Conservation (phyloP, 2,888 invertebrate genomes). For the Apodemia zela region DNA sequence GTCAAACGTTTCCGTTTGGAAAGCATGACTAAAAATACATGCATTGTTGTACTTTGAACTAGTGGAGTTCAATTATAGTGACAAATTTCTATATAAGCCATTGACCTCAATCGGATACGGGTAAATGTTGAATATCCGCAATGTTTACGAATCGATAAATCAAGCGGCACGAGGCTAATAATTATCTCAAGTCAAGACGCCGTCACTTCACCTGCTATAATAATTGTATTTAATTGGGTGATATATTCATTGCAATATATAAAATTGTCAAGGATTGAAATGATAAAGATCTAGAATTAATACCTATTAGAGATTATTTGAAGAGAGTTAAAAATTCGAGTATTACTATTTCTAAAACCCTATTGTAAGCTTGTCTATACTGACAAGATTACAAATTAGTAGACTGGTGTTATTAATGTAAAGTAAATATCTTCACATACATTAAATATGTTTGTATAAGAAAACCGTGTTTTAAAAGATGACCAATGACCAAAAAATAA, state of each 20-base stretch:
- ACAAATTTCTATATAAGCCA: constrained; percentile 31
- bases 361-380: too few relatives aligned
- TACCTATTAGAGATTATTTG: too few relatives aligned
- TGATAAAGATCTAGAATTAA: background rate
- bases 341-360: too few relatives aligned
- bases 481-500: too few relatives aligned
- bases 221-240: too few relatives aligned
- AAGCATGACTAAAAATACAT: constrained; percentile 33
- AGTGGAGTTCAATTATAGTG: constrained; percentile 17
- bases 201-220: constrained; percentile 27
- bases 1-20: constrained; percentile 39
- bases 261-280: background rate
- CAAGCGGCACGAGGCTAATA: constrained; percentile 58
- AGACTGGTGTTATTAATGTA: too few relatives aligned
- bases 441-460: too few relatives aligned
- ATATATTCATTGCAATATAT: background rate
- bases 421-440: too few relatives aligned
- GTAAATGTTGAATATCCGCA: constrained; percentile 48
- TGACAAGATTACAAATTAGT: too few relatives aligned
- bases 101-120: constrained; percentile 39
- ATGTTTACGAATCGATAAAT: constrained; percentile 54
- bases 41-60: constrained; percentile 25
- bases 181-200: constrained; percentile 47
- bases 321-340: too few relatives aligned
- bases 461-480: too few relatives aligned